Percentiles rank a stretch among this genome's conserved stretches.
phyloP scores from a whole-genome alignment of 2,797 vertebrate species.

The Rhynchotus rufescens region DNA sequence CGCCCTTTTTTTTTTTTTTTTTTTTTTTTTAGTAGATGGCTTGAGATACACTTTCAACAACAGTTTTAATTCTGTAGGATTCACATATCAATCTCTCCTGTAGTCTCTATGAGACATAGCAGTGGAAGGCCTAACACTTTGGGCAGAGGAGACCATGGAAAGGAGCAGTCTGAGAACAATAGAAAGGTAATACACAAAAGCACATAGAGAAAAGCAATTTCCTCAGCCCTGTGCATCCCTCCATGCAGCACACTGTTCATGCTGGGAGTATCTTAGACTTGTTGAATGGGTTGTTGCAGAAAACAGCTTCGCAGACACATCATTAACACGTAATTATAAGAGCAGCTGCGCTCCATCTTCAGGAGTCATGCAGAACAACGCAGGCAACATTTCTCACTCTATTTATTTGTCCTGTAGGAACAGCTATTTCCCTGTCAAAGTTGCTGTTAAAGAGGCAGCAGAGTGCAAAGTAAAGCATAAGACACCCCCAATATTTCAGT shows the following conservation, averaged over 20 bases:
- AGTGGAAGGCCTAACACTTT: neutral
- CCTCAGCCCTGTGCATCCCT: neutral
- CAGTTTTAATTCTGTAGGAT: neutral
- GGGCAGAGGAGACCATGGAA: neutral
- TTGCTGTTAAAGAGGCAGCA: neutral
- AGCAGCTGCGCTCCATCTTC: neutral
- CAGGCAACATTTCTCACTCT: neutral
- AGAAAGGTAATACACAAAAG: neutral
- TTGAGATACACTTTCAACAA: neutral
- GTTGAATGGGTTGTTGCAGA: neutral
- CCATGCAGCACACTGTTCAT: neutral
- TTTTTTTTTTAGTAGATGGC: neutral
- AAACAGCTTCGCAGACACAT: neutral
- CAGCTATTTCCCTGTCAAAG: neutral
- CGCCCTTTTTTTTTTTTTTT: accelerated
- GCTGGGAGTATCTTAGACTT: neutral
- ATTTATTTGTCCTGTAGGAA: neutral
- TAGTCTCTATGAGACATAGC: neutral
- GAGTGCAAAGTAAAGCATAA: neutral
- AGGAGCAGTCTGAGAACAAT: neutral
- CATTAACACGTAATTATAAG: neutral
- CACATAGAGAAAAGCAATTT: neutral
- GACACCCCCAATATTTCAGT: accelerated
- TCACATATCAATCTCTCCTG: neutral
- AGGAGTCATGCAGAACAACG: neutral